Conservation (phyloP, 2,888 invertebrate genomes). For the Meteorus colon region DNA sequence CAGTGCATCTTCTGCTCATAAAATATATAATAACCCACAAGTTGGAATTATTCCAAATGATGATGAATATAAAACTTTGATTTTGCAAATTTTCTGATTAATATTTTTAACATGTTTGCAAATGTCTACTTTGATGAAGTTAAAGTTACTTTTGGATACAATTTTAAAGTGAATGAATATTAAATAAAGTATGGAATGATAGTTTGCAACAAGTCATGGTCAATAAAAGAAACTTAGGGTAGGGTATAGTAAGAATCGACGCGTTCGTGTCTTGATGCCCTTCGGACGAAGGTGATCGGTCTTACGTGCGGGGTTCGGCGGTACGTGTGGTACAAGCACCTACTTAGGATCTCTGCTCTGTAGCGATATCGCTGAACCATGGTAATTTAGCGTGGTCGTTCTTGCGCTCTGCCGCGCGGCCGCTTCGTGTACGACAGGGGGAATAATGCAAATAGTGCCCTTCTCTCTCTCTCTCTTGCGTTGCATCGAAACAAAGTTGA, state of each 20-base stretch:
- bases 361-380: slow-evolving; percentile 50
- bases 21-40: no score
- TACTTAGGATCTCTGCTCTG: slow-evolving; percentile 47
- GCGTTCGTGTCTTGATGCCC: slow-evolving; percentile 44
- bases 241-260: slow-evolving; percentile 13
- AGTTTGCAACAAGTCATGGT: background rate
- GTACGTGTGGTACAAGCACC: slow-evolving; percentile 45
- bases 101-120: no score
- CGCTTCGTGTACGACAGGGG: slow-evolving; percentile 37
- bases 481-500: slow-evolving; percentile 45
- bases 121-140: no score
- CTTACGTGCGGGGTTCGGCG: slow-evolving; percentile 39
- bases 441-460: slow-evolving; percentile 46
- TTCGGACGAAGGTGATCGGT: slow-evolving; percentile 45
- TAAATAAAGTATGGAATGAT: background rate
- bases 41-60: no score
- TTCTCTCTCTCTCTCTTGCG: slow-evolving; percentile 23
- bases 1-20: no score
- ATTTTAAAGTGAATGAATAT: slow-evolving; percentile 17
- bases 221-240: background rate
- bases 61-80: no score
- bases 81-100: no score
- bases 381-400: slow-evolving; percentile 49
- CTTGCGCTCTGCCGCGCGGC: slow-evolving; percentile 36
- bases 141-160: no score